Conservation (phyloP, 92 coral and sea anemone genomes). For the Bergia puertoricense region DNA sequence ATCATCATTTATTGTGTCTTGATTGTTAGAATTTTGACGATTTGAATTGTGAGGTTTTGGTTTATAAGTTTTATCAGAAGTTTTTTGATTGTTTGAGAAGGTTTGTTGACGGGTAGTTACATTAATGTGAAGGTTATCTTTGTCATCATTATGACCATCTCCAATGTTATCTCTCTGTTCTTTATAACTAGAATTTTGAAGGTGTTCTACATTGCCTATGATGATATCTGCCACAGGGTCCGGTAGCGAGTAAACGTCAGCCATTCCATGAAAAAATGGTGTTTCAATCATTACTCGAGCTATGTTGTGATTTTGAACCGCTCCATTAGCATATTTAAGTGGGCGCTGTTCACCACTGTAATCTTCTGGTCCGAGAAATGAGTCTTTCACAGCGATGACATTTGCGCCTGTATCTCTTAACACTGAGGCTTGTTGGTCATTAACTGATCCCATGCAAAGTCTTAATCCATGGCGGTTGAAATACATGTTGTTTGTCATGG, state of each 20-base stretch:
- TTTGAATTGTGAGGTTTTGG: conserved; percentile 18
- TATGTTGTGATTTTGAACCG: conserved; percentile 18
- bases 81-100: conserved; percentile 17
- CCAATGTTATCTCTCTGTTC: conserved; percentile 18
- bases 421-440: conserved; percentile 17
- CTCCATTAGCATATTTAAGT: conserved; percentile 17
- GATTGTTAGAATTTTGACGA: conserved; percentile 17
- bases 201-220: conserved; percentile 19
- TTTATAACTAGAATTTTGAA: conserved; percentile 15
- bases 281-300: conserved; percentile 18
- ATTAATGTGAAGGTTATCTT: conserved; percentile 17
- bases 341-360: conserved; percentile 21
- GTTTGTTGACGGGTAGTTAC: conserved; percentile 19
- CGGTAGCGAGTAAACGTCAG: conserved; percentile 20
- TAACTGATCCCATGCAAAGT: conserved; percentile 18
- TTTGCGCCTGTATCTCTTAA: conserved; percentile 18
- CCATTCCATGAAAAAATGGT: conserved; percentile 15
- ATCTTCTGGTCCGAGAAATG: conserved; percentile 19
- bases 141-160: conserved; percentile 18
- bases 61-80: conserved; percentile 16
- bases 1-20: conserved; percentile 17
- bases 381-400: conserved; percentile 19
- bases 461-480: conserved; percentile 16
- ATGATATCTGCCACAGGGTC: conserved; percentile 20
- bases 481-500: conserved; percentile 18